Evolutionary conservation across 2,113 vertebrate genomes (phyloP), one percentile per base, ranked within the genome.

Genomic region (Dasyurus viverrinus): DNA sequence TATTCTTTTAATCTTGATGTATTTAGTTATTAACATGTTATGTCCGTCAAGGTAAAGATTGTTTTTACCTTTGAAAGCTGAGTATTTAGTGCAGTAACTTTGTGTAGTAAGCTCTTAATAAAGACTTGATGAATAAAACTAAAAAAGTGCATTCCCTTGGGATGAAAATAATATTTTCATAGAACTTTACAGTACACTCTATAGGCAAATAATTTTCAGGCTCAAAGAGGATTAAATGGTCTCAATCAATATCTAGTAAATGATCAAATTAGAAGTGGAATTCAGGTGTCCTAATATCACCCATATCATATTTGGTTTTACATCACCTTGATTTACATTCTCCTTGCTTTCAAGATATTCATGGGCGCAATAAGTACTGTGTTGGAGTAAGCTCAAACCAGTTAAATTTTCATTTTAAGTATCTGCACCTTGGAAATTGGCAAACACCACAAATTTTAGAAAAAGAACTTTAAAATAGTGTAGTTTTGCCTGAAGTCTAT

Each of bases 281-380:
- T n/a, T 76, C 30, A 76, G 14, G 60, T 76, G 36, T n/a, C n/a
- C 60, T 76, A n/a, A 76, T 76, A n/a, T 76, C 19, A 5, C 60
- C 27, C 36, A 95, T 55, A 95, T 93, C 90, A 89, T 68, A 95
- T 93, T 91, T 53, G 90, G 53, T 90, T 92, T 89, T 91, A 55
- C 60, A 47, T 48, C 11, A 46, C 89, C 52, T 55, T 89, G 1
- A 0, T 84, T 55, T 76, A 46, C 10, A 94, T 68, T 9, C 50
- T 60, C 16, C 90, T 60, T 23, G 68, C 94, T 91, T 53, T 53
- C 76, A 94, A 89, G 53, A 53, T 36, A 93, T 2, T 12, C 10
- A 19, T 76, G 14, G 36, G 30, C 14, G 36, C 16, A 76, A n/a
- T 19, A 4, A 76, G 14, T 0, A 5, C 16, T 36, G 16, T n/a